Evolutionary conservation across 2,888 invertebrate genomes (phyloP).

Genomic region (Ornithoptera alexandrae): DNA sequence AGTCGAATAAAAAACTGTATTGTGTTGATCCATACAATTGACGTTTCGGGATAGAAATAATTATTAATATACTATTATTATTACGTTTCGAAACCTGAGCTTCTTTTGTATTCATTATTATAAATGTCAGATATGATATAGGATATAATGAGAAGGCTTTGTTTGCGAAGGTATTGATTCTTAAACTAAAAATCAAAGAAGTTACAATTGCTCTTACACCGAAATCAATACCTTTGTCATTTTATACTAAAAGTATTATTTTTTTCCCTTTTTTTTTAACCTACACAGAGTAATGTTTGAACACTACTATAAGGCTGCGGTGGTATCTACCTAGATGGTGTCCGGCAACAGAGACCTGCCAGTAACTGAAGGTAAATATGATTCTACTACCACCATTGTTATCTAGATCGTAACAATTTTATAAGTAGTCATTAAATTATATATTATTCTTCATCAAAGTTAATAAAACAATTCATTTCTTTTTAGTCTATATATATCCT

Average conservation of each 20-base stretch:
- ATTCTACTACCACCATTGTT: too few relatives aligned
- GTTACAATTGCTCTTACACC: not conserved
- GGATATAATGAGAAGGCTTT: conserved; percentile 4
- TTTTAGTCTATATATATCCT: not conserved
- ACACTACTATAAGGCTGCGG: too few relatives aligned
- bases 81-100: conserved; percentile 14
- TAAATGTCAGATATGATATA: not conserved
- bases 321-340: too few relatives aligned
- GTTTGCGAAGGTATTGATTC: not conserved
- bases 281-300: too few relatives aligned
- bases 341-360: too few relatives aligned
- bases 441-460: too few relatives aligned
- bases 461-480: too few relatives aligned
- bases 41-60: conserved; percentile 11
- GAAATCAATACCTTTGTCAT: not conserved
- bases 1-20: conserved; percentile 17
- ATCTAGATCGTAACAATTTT: too few relatives aligned
- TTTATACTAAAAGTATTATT: not conserved
- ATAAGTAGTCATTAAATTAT: too few relatives aligned
- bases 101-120: conserved; percentile 13
- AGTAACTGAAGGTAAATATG: too few relatives aligned
- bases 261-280: not conserved
- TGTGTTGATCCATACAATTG: conserved; percentile 2
- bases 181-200: not conserved
- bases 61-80: conserved; percentile 13